Base-by-base conservation (phyloP, 1,140 invertebrate species). In the Homarus americanus region DNA sequence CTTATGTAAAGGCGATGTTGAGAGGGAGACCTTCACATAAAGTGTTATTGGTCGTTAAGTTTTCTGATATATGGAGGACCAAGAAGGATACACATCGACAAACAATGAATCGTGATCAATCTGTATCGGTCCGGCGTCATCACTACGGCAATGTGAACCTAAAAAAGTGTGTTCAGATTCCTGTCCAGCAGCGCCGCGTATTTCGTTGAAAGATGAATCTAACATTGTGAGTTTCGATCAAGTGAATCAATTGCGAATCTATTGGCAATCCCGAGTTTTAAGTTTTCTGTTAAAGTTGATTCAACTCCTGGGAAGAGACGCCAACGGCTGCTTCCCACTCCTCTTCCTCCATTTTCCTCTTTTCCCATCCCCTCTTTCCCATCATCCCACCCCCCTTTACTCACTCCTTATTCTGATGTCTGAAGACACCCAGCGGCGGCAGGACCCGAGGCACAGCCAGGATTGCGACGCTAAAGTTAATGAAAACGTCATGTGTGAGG, bases 221-320 rank as follows among this genome's bases (percentile, higher is more conserved):
- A 32, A 28, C 63, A 69, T 7, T 69, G n/a, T 10, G 63, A 32
- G 28, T 69, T 17, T 69, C n/a, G 63, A 32, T 28, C 17, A 69
- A 5, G 63, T 28, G 28, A 69, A 69, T 9, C 63, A 12, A 69
- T 28, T 9, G n/a, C 63, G 24, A 32, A 32, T 69, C 63, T 69
- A 69, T 69, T 69, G 63, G 63, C 63, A 69, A 32, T 69, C 63
- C 28, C n/a, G 63, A 69, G 63, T 69, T 69, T 69, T 69, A 69
- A 58, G 53, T 69, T 69, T 69, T 24, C n/a, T 69, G 17, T 69
- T 32, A 32, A 69, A 32, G 63, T 69, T 69, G 63, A 69, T 32
- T 28, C 63, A 69, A 69, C 63, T 69, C 20, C 20, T 12, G 20
- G 15, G 24, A 63, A 24, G 58, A 2, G 4, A 20, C 24, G 15